Evolutionary conservation across 2,113 vertebrate genomes (phyloP).

Genomic region (Ophiodon elongatus): DNA sequence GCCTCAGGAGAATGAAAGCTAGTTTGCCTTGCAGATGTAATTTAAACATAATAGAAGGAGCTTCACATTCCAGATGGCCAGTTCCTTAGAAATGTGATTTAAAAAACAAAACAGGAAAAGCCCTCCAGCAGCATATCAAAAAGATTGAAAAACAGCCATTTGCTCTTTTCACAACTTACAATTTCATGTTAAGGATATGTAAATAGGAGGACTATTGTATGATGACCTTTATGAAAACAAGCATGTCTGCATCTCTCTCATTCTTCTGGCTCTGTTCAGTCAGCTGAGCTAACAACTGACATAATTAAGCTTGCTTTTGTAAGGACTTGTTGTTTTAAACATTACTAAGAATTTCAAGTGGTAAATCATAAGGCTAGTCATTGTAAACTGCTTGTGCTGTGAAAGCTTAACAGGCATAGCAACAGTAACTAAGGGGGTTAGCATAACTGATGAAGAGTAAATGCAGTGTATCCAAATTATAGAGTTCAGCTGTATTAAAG

Average conservation of each 20-base stretch:
- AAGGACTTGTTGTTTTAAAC: neutral
- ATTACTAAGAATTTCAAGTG: neutral
- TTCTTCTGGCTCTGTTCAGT: neutral
- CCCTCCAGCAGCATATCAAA: neutral
- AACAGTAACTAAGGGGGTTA: neutral
- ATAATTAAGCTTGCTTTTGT: neutral
- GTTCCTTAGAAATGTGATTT: neutral
- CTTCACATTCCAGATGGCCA: neutral
- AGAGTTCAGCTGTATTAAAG: constrained; percentile 27
- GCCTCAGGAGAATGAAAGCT: constrained; percentile 12
- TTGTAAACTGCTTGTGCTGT: neutral
- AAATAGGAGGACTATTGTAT: neutral
- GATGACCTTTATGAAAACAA: neutral
- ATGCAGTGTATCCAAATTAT: constrained; percentile 20
- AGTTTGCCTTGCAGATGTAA: constrained; percentile 34
- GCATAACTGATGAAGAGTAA: constrained; percentile 8
- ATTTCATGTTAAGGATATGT: no score
- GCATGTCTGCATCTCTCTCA: neutral
- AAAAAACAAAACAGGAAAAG: constrained; percentile 18
- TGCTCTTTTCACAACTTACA: neutral
- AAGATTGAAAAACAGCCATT: neutral
- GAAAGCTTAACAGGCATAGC: neutral
- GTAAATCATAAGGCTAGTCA: neutral
- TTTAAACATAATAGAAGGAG: neutral
- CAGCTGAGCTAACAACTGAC: neutral